Percentiles rank a stretch among this genome's conserved stretches.
Evolutionary conservation across 1,140 invertebrate genomes (phyloP).

Genomic region (Penaeus japonicus): DNA sequence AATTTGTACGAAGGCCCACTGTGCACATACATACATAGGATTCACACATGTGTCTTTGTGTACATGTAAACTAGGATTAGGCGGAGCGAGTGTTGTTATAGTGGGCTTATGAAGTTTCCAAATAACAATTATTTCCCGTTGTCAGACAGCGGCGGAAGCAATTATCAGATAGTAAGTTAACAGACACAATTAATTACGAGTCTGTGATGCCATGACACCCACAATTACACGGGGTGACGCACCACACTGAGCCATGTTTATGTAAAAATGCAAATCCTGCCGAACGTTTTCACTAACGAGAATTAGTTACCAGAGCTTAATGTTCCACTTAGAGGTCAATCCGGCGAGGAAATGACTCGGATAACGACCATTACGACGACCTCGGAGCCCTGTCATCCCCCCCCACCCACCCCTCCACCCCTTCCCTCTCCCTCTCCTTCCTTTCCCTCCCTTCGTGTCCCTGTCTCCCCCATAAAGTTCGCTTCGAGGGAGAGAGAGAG

Average conservation of each 20-base stretch:
- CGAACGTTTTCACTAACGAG: conserved; percentile 38
- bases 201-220: no score
- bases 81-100: no score
- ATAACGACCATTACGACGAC: conserved; percentile 42
- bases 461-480: neutral
- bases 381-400: neutral
- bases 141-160: no score
- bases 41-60: no score
- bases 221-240: conserved; percentile 32
- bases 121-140: no score
- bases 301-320: conserved; percentile 53
- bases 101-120: no score
- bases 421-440: neutral
- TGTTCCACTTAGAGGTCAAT: conserved; percentile 53
- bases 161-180: no score
- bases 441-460: neutral
- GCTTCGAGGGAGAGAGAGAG: neutral
- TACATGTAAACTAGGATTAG: no score
- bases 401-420: neutral
- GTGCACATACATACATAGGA: no score
- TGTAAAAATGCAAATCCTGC: conserved; percentile 39
- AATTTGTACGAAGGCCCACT: no score
- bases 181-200: no score
- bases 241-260: conserved; percentile 31
- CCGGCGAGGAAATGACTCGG: conserved; percentile 46